Conservation (phyloP, 1,140 invertebrate species). For the Heliothis subflexa region DNA sequence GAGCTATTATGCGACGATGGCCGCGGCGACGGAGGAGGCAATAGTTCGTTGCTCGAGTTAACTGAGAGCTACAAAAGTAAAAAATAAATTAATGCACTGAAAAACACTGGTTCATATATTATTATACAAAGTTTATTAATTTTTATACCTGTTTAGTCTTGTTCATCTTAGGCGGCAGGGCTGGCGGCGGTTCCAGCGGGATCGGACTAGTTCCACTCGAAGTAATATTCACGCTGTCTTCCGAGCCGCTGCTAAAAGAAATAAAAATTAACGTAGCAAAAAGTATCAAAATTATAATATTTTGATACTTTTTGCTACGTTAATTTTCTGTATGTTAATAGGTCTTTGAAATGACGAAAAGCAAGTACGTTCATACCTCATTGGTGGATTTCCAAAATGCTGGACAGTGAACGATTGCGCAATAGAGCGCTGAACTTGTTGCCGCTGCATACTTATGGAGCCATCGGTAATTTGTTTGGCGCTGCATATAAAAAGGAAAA, state of each 20-base stretch:
- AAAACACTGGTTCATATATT: not conserved
- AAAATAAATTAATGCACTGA: not conserved
- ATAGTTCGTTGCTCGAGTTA: slow-evolving; percentile 75
- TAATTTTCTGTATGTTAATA: not conserved
- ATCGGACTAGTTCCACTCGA: slow-evolving; percentile 72
- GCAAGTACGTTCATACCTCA: slow-evolving; percentile 61
- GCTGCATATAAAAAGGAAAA: slow-evolving; percentile 57
- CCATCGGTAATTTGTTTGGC: slow-evolving; percentile 71
- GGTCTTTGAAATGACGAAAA: not conserved
- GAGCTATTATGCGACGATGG: slow-evolving; percentile 80
- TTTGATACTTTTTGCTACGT: not conserved
- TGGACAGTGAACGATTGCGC: slow-evolving; percentile 80
- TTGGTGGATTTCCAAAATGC: slow-evolving; percentile 76
- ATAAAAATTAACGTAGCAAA: not conserved
- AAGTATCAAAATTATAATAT: not conserved
- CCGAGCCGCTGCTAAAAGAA: slow-evolving; percentile 71
- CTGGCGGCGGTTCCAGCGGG: slow-evolving; percentile 89
- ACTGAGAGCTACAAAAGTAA: slow-evolving; percentile 46
- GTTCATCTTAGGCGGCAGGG: slow-evolving; percentile 92
- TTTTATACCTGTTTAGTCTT: slow-evolving; percentile 80
- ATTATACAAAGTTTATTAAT: not conserved
- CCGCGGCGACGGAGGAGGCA: slow-evolving; percentile 79
- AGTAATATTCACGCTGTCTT: slow-evolving; percentile 75
- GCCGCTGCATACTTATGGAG: slow-evolving; percentile 68
- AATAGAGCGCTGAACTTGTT: slow-evolving; percentile 77